Base-by-base conservation (phyloP, 2,113 vertebrate genomes). In the Uria aalge region DNA sequence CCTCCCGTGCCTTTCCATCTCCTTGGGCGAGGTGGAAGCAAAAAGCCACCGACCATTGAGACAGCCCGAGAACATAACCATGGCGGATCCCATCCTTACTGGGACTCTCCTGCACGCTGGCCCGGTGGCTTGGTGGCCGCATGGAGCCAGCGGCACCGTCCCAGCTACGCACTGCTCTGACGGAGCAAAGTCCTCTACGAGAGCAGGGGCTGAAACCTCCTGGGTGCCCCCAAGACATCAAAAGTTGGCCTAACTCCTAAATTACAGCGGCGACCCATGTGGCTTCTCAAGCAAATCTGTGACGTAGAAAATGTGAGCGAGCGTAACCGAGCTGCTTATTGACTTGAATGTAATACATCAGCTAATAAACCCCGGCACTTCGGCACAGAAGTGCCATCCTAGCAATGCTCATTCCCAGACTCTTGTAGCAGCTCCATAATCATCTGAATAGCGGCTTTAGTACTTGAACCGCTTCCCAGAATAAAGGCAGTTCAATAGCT, bases 61-160 rank as follows among this genome's bases (percentile, higher is more conserved):
- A 21, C 18, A 62, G 23, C 23, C 63, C 0, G 2, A 59, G 60
- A 75, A 69, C 27, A 18, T 1, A 20, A 27, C 30, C 43, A 38
- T 0, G 66, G 41, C 43, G 41, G 29, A 53, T 27, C 56, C 27
- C 8, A 8, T 2, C 6, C n/a, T 19, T 1, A 1, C n/a, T 1
- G 1, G 5, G 60, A 16, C n/a, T 12, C 12, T 6, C 18, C 52
- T 0, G 0, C 29, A 7, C 1, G 0, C 60, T 47, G 30, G 21
- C 32, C 16, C 2, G 1, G 48, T 36, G 66, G 30, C 45, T 36
- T 2, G 12, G 18, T 56, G 40, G 26, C 1, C 7, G 53, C 59
- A 16, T 2, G 34, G 64, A 14, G 59, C 41, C 32, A 4, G 16
- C 30, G 21, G 30, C 5, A 20, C 40, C 17, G 3, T 62, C 77